phyloP scores from a whole-genome alignment of 2,113 vertebrate species.

The Catharus bicknelli region DNA sequence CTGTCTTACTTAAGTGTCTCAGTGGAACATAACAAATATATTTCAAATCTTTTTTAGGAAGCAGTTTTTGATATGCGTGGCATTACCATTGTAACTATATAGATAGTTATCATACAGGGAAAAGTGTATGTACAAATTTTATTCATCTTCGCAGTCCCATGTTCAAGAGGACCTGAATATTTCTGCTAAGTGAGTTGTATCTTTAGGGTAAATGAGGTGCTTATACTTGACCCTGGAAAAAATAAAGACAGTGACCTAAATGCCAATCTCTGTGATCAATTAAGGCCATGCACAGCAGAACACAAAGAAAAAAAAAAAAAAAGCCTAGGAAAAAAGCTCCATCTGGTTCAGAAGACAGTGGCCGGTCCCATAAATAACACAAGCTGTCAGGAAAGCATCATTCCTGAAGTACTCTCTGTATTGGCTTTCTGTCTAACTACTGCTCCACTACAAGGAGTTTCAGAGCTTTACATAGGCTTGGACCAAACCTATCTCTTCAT shows the following conservation, averaged over 20 bases:
- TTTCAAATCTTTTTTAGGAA: background rate
- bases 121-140: background rate
- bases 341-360: slow-evolving; percentile 57
- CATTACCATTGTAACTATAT: background rate
- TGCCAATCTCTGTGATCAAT: background rate
- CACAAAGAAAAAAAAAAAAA: background rate
- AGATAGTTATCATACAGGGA: background rate
- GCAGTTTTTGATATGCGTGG: background rate
- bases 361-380: slow-evolving; percentile 61
- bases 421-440: slow-evolving; percentile 21
- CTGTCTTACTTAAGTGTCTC: background rate
- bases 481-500: background rate
- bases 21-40: background rate
- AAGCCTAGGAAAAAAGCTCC: slow-evolving; percentile 1
- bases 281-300: background rate
- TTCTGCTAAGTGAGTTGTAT: background rate
- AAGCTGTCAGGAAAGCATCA: slow-evolving; percentile 57
- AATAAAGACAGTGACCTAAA: slow-evolving; percentile 13
- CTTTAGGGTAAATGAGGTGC: background rate
- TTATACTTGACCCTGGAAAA: background rate
- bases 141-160: background rate
- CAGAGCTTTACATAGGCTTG: background rate
- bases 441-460: background rate
- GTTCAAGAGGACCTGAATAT: background rate
- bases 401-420: slow-evolving; percentile 36